These are phyloP conservation scores for Drosophila bunnanda DNA, from an alignment of 2,888 invertebrate genomes.

Conservation along the genomic window DNA sequence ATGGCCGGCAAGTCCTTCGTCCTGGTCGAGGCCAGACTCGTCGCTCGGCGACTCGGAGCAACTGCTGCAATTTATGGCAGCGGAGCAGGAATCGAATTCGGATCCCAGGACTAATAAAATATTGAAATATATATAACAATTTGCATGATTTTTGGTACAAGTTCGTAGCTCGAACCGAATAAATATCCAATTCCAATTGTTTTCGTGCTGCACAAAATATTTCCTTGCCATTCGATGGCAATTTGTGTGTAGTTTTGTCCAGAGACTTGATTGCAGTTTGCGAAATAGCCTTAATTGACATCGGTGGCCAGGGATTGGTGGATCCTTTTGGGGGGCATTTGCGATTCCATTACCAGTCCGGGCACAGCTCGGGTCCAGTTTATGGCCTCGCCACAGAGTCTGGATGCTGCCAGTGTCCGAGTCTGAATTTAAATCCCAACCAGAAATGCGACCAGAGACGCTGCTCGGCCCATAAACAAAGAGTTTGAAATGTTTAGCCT, in stretches of 20 bases:
- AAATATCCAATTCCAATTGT: slow-evolving; percentile 39
- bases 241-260: slow-evolving; percentile 19
- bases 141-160: slow-evolving; percentile 58
- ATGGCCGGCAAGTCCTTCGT: slow-evolving; percentile 50
- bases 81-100: slow-evolving; percentile 16
- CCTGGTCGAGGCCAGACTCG: slow-evolving; percentile 23
- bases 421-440: slow-evolving; percentile 24
- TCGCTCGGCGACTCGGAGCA: slow-evolving; percentile 31
- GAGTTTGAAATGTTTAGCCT: slow-evolving; percentile 49
- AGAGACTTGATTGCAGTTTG: slow-evolving; percentile 26
- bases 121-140: slow-evolving; percentile 68
- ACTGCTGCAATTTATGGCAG: slow-evolving; percentile 73
- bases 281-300: slow-evolving; percentile 31
- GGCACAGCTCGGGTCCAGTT: slow-evolving; percentile 29
- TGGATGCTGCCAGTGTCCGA: neutral
- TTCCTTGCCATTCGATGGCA: slow-evolving; percentile 26
- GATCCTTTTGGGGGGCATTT: slow-evolving; percentile 22
- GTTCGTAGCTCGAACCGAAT: slow-evolving; percentile 27
- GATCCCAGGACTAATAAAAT: slow-evolving; percentile 65
- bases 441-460: slow-evolving; percentile 16
- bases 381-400: slow-evolving; percentile 11
- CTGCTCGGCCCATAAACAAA: slow-evolving; percentile 36
- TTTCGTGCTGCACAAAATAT: slow-evolving; percentile 22
- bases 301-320: slow-evolving; percentile 11
- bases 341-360: slow-evolving; percentile 30